Evolutionary conservation across 2,797 vertebrate genomes (phyloP).

Genomic region (Columba guinea): DNA sequence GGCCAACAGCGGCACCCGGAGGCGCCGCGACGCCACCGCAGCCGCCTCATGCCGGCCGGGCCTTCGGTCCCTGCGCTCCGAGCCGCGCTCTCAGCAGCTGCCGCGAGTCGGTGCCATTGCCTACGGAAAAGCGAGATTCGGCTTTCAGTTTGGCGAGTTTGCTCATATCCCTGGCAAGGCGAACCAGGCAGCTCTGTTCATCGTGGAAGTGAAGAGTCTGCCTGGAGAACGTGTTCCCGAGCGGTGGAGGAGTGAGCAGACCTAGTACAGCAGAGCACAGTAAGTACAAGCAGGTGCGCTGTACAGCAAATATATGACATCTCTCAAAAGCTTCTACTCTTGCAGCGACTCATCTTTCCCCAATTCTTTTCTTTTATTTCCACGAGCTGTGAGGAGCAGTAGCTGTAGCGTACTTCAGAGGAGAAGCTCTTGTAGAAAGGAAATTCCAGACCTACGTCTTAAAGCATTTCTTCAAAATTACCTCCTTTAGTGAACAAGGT

Average conservation of each 20-base stretch:
- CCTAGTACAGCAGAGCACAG: accelerated
- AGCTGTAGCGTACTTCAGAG: background rate
- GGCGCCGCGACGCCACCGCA: too few relatives aligned
- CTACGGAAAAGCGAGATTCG: accelerated
- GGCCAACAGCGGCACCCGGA: too few relatives aligned
- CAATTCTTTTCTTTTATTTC: background rate
- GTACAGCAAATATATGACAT: too few relatives aligned
- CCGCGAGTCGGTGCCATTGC: background rate
- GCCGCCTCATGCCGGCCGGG: accelerated
- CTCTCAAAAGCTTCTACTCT: background rate
- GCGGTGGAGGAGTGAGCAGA: accelerated
- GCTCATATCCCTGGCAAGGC: accelerated
- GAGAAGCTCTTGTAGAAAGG: background rate
- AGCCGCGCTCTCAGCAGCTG: background rate
- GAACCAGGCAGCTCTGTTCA: accelerated
- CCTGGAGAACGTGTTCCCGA: accelerated
- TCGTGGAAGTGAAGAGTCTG: background rate
- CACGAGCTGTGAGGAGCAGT: background rate
- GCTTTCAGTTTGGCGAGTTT: accelerated
- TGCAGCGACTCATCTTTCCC: background rate
- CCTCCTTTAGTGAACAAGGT: too few relatives aligned
- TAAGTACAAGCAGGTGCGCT: background rate
- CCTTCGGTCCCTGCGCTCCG: accelerated
- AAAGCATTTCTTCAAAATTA: too few relatives aligned
- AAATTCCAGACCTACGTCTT: background rate